Conservation (phyloP, 2,888 invertebrate genomes). For the Trissonchulus sp. region DNA sequence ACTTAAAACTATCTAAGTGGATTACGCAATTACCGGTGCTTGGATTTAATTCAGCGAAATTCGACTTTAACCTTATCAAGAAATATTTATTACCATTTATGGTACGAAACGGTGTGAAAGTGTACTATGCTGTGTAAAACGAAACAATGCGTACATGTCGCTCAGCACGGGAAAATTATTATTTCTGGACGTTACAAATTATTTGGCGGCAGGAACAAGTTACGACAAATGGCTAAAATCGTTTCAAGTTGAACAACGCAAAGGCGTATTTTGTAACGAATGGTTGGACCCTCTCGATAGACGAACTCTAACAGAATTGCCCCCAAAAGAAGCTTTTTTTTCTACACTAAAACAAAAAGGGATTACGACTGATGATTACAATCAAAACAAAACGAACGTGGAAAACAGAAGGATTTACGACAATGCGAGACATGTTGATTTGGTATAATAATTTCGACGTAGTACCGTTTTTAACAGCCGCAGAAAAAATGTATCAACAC, state of each 20-base stretch:
- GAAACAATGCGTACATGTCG: too few relatives aligned
- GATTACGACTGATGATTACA: not conserved
- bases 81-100: too few relatives aligned
- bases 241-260: not conserved
- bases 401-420: not conserved
- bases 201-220: not conserved
- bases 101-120: too few relatives aligned
- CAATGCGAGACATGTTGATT: slow-evolving; percentile 27
- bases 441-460: slow-evolving; percentile 33
- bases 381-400: not conserved
- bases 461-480: slow-evolving; percentile 33
- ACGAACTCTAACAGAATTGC: not conserved
- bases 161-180: too few relatives aligned
- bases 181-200: not conserved
- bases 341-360: not conserved
- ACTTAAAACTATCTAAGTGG: too few relatives aligned
- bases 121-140: too few relatives aligned
- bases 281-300: not conserved
- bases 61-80: too few relatives aligned
- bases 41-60: too few relatives aligned
- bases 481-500: slow-evolving; percentile 33
- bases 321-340: slow-evolving; percentile 17
- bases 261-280: not conserved
- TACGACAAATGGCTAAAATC: slow-evolving; percentile 2
- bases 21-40: too few relatives aligned